Percentiles rank a stretch among this genome's conserved stretches.
Conservation (phyloP, 1,140 invertebrate genomes). For the Leguminivora glycinivorella region DNA sequence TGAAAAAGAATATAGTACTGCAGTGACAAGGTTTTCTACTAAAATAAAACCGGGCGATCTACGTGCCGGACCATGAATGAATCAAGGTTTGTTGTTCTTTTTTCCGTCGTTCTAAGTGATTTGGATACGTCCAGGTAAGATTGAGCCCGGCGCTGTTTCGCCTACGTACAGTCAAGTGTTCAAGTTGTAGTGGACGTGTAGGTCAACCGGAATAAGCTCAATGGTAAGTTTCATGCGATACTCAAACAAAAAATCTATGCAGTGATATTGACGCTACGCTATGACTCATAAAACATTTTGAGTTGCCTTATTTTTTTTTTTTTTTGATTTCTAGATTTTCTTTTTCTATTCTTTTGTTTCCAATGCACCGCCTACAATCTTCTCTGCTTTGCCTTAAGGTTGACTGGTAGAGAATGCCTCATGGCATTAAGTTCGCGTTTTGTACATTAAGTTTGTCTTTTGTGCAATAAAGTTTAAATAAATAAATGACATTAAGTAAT, state of each 20-base stretch:
- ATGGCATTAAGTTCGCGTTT: no score
- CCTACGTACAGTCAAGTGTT: background rate
- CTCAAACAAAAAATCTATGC: background rate
- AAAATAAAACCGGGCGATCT: background rate
- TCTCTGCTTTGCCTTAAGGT: no score
- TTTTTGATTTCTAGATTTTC: no score
- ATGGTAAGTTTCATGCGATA: background rate
- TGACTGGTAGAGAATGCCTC: no score
- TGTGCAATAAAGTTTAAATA: no score
- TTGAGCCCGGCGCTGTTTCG: background rate
- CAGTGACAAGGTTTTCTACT: background rate
- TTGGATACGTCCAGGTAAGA: background rate
- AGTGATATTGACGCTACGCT: background rate
- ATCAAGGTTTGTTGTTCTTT: constrained; percentile 2
- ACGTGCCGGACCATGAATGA: constrained; percentile 16
- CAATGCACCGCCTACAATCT: no score
- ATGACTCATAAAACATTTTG: background rate
- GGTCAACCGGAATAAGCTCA: constrained; percentile 15
- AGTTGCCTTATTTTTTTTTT: no score
- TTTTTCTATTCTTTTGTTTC: no score
- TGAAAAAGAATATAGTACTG: background rate
- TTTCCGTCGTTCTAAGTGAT: background rate
- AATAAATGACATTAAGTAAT: no score
- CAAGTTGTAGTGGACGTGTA: background rate
- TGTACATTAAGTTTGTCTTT: no score